phyloP scores from a whole-genome alignment of 1,140 invertebrate species.

The Drosophila kurseongensis region DNA sequence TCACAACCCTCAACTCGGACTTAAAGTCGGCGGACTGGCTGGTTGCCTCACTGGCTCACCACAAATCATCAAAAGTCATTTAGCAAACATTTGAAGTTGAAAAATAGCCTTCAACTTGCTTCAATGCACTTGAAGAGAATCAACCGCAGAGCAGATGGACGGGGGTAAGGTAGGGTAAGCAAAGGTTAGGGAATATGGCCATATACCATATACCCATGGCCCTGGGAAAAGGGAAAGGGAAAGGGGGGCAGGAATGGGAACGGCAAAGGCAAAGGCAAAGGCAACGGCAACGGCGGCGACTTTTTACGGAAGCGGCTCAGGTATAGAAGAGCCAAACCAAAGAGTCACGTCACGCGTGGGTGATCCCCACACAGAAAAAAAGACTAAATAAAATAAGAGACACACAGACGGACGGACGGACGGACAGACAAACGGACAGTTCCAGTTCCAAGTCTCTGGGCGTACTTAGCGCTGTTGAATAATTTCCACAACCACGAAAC shows the following conservation, averaged over 20 bases:
- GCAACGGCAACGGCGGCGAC: slow-evolving; percentile 58
- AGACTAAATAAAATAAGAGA: slow-evolving; percentile 27
- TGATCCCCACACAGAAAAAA: slow-evolving; percentile 54
- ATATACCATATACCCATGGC: slow-evolving; percentile 4
- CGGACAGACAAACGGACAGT: slow-evolving; percentile 20
- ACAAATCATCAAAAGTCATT: slow-evolving; percentile 83
- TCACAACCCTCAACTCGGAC: slow-evolving; percentile 38
- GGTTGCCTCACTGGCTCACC: slow-evolving; percentile 32
- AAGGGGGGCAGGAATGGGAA: not conserved
- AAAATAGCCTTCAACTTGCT: slow-evolving; percentile 82
- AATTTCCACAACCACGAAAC: slow-evolving; percentile 81
- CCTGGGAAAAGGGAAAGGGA: slow-evolving; percentile 6
- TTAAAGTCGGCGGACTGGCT: slow-evolving; percentile 3
- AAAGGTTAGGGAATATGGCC: slow-evolving; percentile 4
- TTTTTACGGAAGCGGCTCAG: slow-evolving; percentile 80
- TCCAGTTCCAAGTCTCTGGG: slow-evolving; percentile 36
- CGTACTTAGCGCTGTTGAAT: slow-evolving; percentile 80
- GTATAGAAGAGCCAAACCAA: slow-evolving; percentile 78
- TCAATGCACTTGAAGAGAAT: slow-evolving; percentile 80
- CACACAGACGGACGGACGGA: slow-evolving; percentile 22
- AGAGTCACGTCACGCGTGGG: slow-evolving; percentile 82
- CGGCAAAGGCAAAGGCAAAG: slow-evolving; percentile 5
- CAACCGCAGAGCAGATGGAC: slow-evolving; percentile 48
- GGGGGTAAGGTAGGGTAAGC: not conserved
- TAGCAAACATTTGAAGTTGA: slow-evolving; percentile 83